phyloP scores from a whole-genome alignment of 2,113 vertebrate genomes.

The Leptocoma aspasia region DNA sequence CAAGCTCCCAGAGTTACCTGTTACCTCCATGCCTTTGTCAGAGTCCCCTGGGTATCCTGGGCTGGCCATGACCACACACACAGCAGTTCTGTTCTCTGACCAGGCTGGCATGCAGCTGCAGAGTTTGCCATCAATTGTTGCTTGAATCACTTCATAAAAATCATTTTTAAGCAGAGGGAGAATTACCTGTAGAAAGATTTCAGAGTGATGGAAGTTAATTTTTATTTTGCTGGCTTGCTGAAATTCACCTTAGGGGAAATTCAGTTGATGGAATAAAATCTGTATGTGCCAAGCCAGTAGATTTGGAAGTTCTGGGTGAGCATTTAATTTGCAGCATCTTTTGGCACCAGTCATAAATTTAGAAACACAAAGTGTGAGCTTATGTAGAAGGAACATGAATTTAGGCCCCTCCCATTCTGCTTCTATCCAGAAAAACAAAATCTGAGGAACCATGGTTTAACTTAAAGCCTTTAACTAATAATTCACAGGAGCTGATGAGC shows the following conservation, averaged over 20 bases:
- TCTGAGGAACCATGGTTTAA: neutral
- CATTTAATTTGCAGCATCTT: neutral
- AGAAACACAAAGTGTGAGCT: neutral
- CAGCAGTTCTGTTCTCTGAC: constrained; percentile 75
- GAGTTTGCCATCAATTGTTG: constrained; percentile 76
- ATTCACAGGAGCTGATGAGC: neutral
- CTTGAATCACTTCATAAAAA: constrained; percentile 81
- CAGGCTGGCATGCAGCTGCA: constrained; percentile 74
- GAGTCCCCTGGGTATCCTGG: constrained; percentile 78
- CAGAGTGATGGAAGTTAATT: neutral
- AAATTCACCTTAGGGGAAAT: neutral
- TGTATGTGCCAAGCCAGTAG: neutral
- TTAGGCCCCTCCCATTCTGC: neutral
- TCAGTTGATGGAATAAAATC: neutral
- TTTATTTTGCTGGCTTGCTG: neutral
- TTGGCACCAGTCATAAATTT: neutral
- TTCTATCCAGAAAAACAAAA: neutral
- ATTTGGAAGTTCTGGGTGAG: neutral
- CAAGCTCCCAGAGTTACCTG: constrained; percentile 61
- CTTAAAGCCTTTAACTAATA: neutral
- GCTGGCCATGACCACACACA: constrained; percentile 86
- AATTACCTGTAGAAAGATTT: constrained; percentile 72
- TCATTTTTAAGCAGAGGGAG: constrained; percentile 83
- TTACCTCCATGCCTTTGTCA: constrained; percentile 78
- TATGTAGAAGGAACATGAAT: neutral